These are phyloP conservation scores for Cryptomyrus ogoouensis DNA, from an alignment of 2,113 vertebrate genomes.

Conservation along the genomic window DNA sequence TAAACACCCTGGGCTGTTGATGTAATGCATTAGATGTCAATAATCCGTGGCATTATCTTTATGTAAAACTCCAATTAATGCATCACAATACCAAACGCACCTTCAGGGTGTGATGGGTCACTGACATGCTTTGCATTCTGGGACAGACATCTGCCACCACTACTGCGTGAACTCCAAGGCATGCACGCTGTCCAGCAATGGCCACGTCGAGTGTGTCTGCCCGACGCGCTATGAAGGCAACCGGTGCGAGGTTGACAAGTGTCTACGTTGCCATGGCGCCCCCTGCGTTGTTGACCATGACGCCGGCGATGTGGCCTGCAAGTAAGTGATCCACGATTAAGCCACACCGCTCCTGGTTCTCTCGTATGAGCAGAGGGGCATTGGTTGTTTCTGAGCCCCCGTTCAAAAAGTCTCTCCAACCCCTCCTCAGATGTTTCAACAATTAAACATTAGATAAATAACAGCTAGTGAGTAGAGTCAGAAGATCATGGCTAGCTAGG, in stretches of 20 bases:
- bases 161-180: slow-evolving; percentile 94
- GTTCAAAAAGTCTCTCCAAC: neutral
- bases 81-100: slow-evolving; percentile 31
- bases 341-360: neutral
- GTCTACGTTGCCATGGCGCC: slow-evolving; percentile 81
- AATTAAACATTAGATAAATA: neutral
- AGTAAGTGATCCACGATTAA: slow-evolving; percentile 66
- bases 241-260: slow-evolving; percentile 91
- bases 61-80: slow-evolving; percentile 50
- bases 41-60: slow-evolving; percentile 62
- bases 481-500: neutral
- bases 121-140: slow-evolving; percentile 14
- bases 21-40: slow-evolving; percentile 56
- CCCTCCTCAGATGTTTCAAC: neutral
- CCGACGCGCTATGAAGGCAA: slow-evolving; percentile 79
- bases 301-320: slow-evolving; percentile 80
- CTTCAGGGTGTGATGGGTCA: slow-evolving; percentile 38
- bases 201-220: slow-evolving; percentile 86
- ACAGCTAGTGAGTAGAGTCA: neutral
- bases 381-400: neutral
- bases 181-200: slow-evolving; percentile 77
- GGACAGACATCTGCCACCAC: slow-evolving; percentile 88
- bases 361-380: neutral
- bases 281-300: slow-evolving; percentile 80
- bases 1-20: slow-evolving; percentile 50